phyloP scores from a whole-genome alignment of 2,113 vertebrate species.

The Corynorhinus townsendii region DNA sequence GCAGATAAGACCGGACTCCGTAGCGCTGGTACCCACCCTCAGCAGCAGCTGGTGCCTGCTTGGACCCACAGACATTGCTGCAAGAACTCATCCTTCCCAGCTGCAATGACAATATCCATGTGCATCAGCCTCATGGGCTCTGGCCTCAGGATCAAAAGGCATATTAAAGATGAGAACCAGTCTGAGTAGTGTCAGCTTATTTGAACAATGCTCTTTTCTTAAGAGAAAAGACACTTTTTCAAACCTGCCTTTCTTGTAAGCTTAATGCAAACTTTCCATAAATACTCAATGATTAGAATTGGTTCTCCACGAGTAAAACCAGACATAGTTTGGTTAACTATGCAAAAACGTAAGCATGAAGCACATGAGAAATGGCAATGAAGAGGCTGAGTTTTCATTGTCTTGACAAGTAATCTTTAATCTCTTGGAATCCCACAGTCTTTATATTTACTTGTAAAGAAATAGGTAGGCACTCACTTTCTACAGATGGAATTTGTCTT shows the following conservation, averaged over 20 bases:
- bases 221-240: neutral
- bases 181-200: neutral
- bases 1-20: constrained; percentile 97
- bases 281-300: neutral
- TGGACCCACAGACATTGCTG: constrained; percentile 89
- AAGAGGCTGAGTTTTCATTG: neutral
- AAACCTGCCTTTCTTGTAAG: neutral
- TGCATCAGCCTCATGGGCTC: neutral
- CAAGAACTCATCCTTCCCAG: constrained; percentile 94
- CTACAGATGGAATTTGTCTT: neutral
- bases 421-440: neutral
- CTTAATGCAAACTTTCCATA: constrained; percentile 5
- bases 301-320: neutral
- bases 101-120: constrained; percentile 76
- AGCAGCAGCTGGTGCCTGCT: constrained; percentile 79
- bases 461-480: neutral
- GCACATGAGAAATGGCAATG: neutral
- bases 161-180: neutral
- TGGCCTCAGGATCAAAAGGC: neutral
- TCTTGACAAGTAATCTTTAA: constrained; percentile 1
- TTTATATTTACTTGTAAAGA: neutral
- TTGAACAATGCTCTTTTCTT: neutral
- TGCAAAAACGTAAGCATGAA: constrained; percentile 20
- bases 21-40: constrained; percentile 89
- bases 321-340: too few species aligned